These are phyloP conservation scores for Semnopithecus entellus DNA, from an alignment of 2,113 vertebrate genomes.

Conservation along the genomic window DNA sequence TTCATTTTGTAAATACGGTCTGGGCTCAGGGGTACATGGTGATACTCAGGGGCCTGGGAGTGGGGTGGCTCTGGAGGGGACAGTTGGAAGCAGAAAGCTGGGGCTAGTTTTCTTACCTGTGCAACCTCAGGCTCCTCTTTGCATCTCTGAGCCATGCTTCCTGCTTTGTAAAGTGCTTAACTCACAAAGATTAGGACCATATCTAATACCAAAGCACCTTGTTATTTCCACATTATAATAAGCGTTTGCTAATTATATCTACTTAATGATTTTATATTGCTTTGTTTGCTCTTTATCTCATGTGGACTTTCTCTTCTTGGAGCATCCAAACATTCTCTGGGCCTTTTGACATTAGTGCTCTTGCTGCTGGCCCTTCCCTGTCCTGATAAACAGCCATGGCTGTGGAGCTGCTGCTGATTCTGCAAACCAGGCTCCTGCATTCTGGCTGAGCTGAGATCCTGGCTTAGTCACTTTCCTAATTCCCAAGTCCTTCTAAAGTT, in stretches of 20 bases:
- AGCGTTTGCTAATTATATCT: not conserved
- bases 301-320: not conserved
- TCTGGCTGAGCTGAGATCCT: too few species aligned
- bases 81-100: too few species aligned
- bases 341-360: not conserved
- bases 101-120: not conserved
- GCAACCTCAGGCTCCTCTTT: not conserved
- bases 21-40: not conserved
- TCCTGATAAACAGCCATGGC: too few species aligned
- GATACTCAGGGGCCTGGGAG: not conserved
- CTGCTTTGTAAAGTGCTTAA: not conserved
- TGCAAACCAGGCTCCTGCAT: not conserved
- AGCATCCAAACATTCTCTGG: not conserved
- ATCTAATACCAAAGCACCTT: rapidly evolving
- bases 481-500: not conserved
- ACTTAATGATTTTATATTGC: too few species aligned
- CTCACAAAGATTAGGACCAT: not conserved
- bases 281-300: not conserved
- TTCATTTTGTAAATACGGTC: not conserved
- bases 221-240: rapidly evolving
- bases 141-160: too few species aligned
- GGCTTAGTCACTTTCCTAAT: not conserved
- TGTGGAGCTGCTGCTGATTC: rapidly evolving
- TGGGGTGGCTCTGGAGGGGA: too few species aligned
- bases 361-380: not conserved